These are phyloP conservation scores for Oxycera nigricornis DNA, from an alignment of 2,888 invertebrate genomes.

Conservation along the genomic window DNA sequence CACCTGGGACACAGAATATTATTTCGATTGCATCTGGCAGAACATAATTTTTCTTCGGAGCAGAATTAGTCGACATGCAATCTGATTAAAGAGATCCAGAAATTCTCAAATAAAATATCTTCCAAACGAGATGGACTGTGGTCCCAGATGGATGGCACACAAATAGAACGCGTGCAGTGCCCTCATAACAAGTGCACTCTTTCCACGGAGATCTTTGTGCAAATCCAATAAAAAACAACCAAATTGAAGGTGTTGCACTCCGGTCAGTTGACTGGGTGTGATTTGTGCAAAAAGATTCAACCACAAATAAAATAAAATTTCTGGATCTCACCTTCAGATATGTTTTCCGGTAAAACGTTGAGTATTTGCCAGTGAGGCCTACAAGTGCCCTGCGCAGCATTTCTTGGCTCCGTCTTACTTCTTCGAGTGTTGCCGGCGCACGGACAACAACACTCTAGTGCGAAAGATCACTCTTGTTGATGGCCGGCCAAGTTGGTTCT, in stretches of 20 bases:
- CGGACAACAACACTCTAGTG: not conserved
- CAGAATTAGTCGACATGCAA: slow-evolving; percentile 53
- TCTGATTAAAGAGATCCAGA: slow-evolving; percentile 49
- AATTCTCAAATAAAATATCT: slow-evolving; percentile 46
- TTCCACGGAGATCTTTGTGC: not conserved
- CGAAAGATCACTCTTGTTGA: slow-evolving; percentile 22
- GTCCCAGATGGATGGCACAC: slow-evolving; percentile 6
- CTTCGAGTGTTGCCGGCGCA: slow-evolving; percentile 15
- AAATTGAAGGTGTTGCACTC: slow-evolving; percentile 28
- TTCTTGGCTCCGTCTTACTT: not conserved
- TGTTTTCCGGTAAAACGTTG: not conserved
- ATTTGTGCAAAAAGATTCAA: slow-evolving; percentile 25
- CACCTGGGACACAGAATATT: not conserved
- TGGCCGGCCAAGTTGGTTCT: not conserved
- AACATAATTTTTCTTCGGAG: slow-evolving; percentile 53
- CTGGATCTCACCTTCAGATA: slow-evolving; percentile 26
- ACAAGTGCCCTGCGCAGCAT: not conserved
- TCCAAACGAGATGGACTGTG: not conserved
- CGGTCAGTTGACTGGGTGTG: slow-evolving; percentile 21
- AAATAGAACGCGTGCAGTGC: not conserved
- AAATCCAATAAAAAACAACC: slow-evolving; percentile 18
- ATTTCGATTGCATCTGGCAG: slow-evolving; percentile 51
- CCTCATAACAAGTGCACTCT: slow-evolving; percentile 23
- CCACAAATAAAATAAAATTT: not conserved
- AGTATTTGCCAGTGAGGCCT: slow-evolving; percentile 3